Conservation (phyloP, 2,113 vertebrate genomes). For the Eurypyga helias region DNA sequence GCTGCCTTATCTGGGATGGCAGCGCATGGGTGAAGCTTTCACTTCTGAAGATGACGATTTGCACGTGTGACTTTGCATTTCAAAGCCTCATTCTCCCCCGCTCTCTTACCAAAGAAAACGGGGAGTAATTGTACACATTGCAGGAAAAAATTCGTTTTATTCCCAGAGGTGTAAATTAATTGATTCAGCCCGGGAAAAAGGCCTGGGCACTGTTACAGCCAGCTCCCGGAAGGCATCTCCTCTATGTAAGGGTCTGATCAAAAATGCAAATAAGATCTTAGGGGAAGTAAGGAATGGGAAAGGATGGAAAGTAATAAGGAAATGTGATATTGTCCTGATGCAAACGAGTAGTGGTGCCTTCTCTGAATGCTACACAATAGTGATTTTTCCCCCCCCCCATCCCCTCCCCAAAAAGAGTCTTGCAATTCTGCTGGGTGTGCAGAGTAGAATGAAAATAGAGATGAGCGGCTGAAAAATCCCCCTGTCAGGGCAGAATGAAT, state of each 20-base stretch:
- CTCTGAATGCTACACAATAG: background rate
- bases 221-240: background rate
- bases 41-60: background rate
- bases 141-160: slow-evolving; percentile 13
- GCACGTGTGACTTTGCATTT: slow-evolving; percentile 38
- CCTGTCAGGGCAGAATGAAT: background rate
- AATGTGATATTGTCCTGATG: background rate
- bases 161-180: slow-evolving; percentile 43
- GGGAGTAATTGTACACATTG: background rate
- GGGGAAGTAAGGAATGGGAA: background rate
- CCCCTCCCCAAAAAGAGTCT: background rate
- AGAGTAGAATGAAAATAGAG: background rate
- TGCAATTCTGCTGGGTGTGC: background rate
- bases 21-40: rapidly evolving
- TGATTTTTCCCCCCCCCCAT: background rate
- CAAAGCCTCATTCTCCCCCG: background rate
- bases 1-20: background rate
- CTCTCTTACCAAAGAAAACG: background rate
- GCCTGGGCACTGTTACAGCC: background rate
- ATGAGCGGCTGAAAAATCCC: rapidly evolving
- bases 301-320: background rate
- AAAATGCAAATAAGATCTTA: slow-evolving; percentile 53
- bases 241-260: background rate
- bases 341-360: background rate
- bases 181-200: slow-evolving; percentile 37